phyloP scores from a whole-genome alignment of 2,113 vertebrate species.

The Paramormyrops kingsleyae region DNA sequence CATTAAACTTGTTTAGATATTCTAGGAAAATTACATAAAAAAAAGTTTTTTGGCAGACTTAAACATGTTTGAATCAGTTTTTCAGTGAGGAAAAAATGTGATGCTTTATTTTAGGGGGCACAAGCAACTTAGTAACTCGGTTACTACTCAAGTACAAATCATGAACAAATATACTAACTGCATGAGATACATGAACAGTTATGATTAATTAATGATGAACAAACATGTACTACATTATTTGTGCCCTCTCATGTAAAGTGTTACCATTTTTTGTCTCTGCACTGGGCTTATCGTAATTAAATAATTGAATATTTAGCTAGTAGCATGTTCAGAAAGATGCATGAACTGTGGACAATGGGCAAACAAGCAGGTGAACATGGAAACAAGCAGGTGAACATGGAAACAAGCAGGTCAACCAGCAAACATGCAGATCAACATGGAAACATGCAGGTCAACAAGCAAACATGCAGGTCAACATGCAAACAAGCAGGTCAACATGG shows the following conservation, averaged over 20 bases:
- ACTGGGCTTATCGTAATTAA: background rate
- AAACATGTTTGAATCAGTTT: background rate
- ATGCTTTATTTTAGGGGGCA: background rate
- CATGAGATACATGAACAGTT: background rate
- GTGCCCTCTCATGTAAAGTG: background rate
- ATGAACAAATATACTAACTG: background rate
- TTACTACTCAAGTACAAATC: background rate
- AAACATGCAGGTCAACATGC: background rate
- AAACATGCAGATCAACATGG: background rate
- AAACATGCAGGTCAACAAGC: background rate
- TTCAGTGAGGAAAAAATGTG: background rate
- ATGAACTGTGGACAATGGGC: background rate
- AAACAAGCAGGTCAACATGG: background rate
- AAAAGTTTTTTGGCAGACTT: background rate
- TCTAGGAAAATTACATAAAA: background rate
- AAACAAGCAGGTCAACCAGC: background rate
- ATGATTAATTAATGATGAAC: background rate
- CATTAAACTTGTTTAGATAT: background rate
- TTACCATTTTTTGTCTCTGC: background rate
- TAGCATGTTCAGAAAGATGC: background rate
- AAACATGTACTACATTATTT: background rate
- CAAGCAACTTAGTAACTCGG: background rate
- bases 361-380: background rate
- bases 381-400: no score
- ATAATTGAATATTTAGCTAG: background rate